These are phyloP conservation scores for Lypha dubia DNA, from an alignment of 2,888 invertebrate genomes.

Conservation along the genomic window DNA sequence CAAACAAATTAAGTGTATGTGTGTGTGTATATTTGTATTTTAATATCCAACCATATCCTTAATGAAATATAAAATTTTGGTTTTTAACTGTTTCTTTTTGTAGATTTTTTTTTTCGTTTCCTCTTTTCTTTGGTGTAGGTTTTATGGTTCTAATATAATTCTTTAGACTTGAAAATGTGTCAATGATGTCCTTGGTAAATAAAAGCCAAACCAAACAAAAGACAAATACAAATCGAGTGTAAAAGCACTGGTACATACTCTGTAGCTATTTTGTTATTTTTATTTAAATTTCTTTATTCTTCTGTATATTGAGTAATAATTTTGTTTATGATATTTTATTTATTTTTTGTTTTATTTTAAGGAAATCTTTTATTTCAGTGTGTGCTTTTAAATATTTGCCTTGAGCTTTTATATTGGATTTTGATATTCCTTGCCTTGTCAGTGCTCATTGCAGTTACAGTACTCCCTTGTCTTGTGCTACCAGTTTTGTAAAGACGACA, in stretches of 20 bases:
- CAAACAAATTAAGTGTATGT: background rate
- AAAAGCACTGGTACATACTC: background rate
- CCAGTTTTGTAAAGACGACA: background rate
- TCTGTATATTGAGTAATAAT: background rate
- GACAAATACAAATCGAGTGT: background rate
- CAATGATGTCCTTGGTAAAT: slow-evolving; percentile 64
- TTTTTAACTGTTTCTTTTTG: background rate
- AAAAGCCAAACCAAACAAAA: too few relatives aligned
- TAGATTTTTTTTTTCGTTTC: background rate
- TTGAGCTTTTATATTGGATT: background rate
- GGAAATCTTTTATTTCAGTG: background rate
- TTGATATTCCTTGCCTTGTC: background rate
- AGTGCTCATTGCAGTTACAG: background rate
- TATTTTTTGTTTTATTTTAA: background rate
- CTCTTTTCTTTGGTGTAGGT: background rate
- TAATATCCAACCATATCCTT: background rate
- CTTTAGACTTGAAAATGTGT: slow-evolving; percentile 57
- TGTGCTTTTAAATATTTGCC: background rate
- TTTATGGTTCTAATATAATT: slow-evolving; percentile 31
- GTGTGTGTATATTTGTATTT: too few relatives aligned
- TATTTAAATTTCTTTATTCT: background rate
- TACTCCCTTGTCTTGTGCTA: background rate
- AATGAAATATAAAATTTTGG: slow-evolving; percentile 26
- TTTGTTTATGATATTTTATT: too few relatives aligned
- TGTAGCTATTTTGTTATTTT: background rate